Evolutionary conservation across 2,888 invertebrate species (phyloP), one percentile per base, ranked within the genome.

Genomic region (Himalopsyche tibetana): DNA sequence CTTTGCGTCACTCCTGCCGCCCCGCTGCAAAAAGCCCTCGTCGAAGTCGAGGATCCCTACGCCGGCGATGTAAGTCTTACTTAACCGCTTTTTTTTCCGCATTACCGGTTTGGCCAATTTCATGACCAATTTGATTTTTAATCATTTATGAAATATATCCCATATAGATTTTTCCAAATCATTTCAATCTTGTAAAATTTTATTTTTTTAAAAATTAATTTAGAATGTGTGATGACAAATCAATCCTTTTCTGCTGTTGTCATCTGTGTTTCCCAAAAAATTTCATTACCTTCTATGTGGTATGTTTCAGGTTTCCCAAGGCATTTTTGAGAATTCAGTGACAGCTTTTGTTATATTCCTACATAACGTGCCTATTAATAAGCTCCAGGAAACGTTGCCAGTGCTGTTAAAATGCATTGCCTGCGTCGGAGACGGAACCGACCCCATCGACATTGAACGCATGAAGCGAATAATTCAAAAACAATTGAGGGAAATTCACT

Each of bases 1-100:
- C 92, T 98, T 85, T 96, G 97, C 15, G 96, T 97, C 89, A 97
- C 97, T n/a, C 95, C 98, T 11, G 96, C 97, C 19, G 96, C 97
- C 88, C 98, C 98, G 15, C 92, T 98, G 84, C 96, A 97, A 90
- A 94, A 95, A 89, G 95, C 95, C 90, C 96, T 98, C 91, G 96
- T 98, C 2, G 97, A 98, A 92, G 94, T 95, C 83, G 95, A 95
- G 82, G 96, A 97, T 90, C 97, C 97, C 0, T 94, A 94, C 89
- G 97, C 97, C 38, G 97, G 96, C 90, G 94, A 95, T 90, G 96
- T 97, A 90, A 92, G 93, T 91, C 56, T 40, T n/a, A 8, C 17
- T 28, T 55, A 82, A 40, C 51, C 8, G 40, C 17, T 19, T 40
- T 40, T 80, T 15, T 11, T 19, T 40, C 40, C 40, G 8, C 5